Conservation (phyloP, 2,888 invertebrate genomes). For the Zhengitettix transpicula region DNA sequence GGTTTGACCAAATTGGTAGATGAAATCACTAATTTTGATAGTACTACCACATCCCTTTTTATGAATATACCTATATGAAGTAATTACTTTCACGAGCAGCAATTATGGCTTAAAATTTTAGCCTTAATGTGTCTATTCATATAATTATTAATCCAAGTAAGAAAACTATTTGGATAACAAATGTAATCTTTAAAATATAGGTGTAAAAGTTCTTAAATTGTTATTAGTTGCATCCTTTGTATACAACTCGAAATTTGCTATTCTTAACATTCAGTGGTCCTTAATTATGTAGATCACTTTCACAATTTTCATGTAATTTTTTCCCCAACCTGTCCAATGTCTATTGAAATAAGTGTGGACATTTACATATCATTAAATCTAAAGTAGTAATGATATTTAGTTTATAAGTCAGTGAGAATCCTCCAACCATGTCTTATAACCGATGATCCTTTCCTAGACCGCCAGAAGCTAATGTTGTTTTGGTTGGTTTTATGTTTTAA, state of each 20-base stretch:
- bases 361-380: conserved; percentile 12
- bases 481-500: not conserved
- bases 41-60: too few species aligned
- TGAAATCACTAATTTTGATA: too few species aligned
- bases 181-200: not conserved
- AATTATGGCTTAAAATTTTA: too few species aligned
- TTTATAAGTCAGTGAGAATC: not conserved
- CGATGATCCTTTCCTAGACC: not conserved
- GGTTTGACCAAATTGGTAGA: too few species aligned
- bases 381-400: conserved; percentile 3
- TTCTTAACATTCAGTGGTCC: not conserved
- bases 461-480: not conserved
- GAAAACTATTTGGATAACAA: not conserved
- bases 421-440: not conserved
- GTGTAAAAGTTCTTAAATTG: not conserved
- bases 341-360: conserved; percentile 11
- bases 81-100: too few species aligned
- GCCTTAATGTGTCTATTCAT: too few species aligned
- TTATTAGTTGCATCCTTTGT: not conserved
- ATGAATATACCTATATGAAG: too few species aligned
- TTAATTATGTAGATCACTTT: not conserved
- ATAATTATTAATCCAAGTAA: too few species aligned
- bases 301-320: not conserved
- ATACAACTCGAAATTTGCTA: not conserved
- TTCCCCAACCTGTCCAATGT: not conserved